A percentile compares a stretch with the other conserved stretches of the same genome.
Conservation (phyloP, 2,797 vertebrate species). For the Spondyliosoma cantharus region DNA sequence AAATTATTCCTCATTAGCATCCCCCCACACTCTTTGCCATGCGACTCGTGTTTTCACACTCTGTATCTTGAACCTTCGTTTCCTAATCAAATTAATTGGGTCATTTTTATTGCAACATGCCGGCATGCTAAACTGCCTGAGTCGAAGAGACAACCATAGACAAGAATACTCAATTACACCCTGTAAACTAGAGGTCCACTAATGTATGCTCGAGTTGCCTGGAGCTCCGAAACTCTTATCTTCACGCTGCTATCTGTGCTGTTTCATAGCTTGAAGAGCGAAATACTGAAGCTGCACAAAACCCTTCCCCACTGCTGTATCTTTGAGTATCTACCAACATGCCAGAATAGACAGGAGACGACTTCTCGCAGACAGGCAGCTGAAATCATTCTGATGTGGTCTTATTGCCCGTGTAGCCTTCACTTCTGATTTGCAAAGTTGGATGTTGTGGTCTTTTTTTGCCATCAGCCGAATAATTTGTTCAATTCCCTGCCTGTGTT, state of each 20-base stretch:
- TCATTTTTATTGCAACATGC: conserved; percentile 70
- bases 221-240: conserved; percentile 34
- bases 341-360: conserved; percentile 9
- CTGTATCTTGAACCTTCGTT: conserved; percentile 67
- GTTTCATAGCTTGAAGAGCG: conserved; percentile 32
- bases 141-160: conserved; percentile 62
- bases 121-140: conserved; percentile 67
- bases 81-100: conserved; percentile 80
- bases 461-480: conserved; percentile 50
- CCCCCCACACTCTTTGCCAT: conserved; percentile 55
- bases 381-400: conserved; percentile 22
- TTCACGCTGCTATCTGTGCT: conserved; percentile 34
- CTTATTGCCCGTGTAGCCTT: conserved; percentile 16
- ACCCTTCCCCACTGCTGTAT: conserved; percentile 2
- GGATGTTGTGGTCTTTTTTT: not conserved
- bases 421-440: conserved; percentile 19
- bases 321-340: conserved; percentile 17
- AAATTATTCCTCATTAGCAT: conserved; percentile 65
- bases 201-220: conserved; percentile 48
- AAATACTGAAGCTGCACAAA: conserved; percentile 16
- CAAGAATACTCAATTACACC: conserved; percentile 74
- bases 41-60: conserved; percentile 62
- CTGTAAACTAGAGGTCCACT: conserved; percentile 59
- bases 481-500: conserved; percentile 48
- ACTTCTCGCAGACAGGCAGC: conserved; percentile 12